Conservation (phyloP, 2,797 vertebrate genomes). For the Megalops cyprinoides region DNA sequence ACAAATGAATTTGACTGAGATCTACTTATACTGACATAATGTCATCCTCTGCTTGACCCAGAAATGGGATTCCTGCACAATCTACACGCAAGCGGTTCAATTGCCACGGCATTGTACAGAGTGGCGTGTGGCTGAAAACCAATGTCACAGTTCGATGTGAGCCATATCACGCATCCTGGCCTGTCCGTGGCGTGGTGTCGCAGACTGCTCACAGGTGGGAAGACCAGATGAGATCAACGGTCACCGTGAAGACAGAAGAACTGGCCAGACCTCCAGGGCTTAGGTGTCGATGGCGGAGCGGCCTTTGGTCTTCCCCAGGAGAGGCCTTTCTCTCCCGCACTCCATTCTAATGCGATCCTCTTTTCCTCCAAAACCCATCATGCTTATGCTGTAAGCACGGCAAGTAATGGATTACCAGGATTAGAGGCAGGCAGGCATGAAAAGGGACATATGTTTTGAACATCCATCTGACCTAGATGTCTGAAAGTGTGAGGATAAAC, state of each 20-base stretch:
- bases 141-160: too few species aligned
- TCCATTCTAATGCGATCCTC: conserved; percentile 40
- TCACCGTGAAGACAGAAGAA: background rate
- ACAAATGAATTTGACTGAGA: background rate
- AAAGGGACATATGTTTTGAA: conserved; percentile 62
- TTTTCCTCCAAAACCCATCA: conserved; percentile 61
- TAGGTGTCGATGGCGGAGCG: too few species aligned
- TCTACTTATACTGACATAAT: background rate
- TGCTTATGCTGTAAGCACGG: conserved; percentile 47
- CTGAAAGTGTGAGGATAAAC: conserved; percentile 56
- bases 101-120: background rate
- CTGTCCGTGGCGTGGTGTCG: background rate
- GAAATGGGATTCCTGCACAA: background rate
- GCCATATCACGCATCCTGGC: too few species aligned
- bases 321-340: background rate
- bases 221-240: background rate
- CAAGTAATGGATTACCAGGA: conserved; percentile 67
- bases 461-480: conserved; percentile 61
- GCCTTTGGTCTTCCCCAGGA: background rate
- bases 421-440: conserved; percentile 65
- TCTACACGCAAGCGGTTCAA: background rate
- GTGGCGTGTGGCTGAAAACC: background rate
- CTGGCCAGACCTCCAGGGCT: too few species aligned
- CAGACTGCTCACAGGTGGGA: background rate
- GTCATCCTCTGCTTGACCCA: background rate